These are phyloP conservation scores for Rhabdomys dilectus DNA, from an alignment of 2,113 vertebrate species.

Conservation along the genomic window DNA sequence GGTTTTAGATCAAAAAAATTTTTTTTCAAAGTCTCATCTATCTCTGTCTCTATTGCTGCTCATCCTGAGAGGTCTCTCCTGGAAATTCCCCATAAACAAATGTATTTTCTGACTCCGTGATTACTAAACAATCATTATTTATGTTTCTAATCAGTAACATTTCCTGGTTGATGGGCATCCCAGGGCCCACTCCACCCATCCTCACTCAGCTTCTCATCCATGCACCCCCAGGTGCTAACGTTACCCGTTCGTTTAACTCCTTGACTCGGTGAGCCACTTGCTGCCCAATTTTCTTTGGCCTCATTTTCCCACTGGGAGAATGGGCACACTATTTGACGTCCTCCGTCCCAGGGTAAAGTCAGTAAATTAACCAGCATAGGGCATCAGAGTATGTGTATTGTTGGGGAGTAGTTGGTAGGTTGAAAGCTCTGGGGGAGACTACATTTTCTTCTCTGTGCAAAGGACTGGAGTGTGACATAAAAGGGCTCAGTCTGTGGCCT, in stretches of 20 bases:
- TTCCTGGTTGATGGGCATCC: neutral
- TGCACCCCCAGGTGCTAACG: no score
- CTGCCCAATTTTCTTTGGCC: no score
- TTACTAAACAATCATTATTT: conserved; percentile 25
- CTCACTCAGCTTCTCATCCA: no score
- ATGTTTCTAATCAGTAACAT: neutral
- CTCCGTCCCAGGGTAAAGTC: no score
- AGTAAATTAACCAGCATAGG: no score
- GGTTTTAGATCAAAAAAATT: conserved; percentile 14
- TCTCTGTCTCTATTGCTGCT: conserved; percentile 23
- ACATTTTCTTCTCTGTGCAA: neutral
- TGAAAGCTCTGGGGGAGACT: neutral
- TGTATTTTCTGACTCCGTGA: neutral
- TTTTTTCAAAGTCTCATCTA: neutral
- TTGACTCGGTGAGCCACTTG: no score
- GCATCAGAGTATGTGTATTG: neutral
- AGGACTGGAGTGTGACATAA: neutral
- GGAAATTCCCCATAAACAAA: neutral
- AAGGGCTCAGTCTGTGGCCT: neutral
- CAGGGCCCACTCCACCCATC: no score
- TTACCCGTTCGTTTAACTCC: no score
- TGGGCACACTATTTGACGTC: no score
- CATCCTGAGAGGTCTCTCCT: conserved; percentile 7
- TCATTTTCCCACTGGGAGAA: no score
- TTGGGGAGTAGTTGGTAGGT: no score